Base-by-base conservation (phyloP, 2,113 vertebrate species). In the Electrona antarctica region DNA sequence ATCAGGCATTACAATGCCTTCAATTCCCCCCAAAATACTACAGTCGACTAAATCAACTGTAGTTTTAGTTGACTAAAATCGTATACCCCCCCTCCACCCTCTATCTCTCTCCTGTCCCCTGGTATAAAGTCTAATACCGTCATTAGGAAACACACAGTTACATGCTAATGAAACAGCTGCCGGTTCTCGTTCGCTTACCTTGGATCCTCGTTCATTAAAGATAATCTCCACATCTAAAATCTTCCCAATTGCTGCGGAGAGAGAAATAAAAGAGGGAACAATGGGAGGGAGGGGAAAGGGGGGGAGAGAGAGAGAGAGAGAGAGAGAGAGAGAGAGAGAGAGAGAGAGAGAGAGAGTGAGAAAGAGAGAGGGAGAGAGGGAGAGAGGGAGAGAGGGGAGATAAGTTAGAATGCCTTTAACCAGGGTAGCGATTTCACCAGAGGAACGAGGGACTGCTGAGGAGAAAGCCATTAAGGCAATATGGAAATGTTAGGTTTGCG, bases 151-250 rank as follows among this genome's bases (percentile, higher is more conserved):
- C 86, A 86, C 33, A 41, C 33, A 41, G 33, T 41, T 41, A 41
- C 80, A 83, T 79, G 84, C 71, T 86, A 84, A 86, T 86, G 85
- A 86, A 88, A 86, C 87, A 86, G 86, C 85, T 85, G 82, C 78
- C 66, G 86, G 33, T 86, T 90, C 84, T 80, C 82, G 85, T 79
- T 88, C 82, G 83, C 96, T 94, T 94, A 98, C 97, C 96, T 98
- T 98, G 91, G 97, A 98, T 93, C 97, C 97, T 89, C 97, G 95
- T 92, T 98, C 97, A 74, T 98, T 98, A 96, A 98, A 98, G 93
- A 98, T 98, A 89, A 98, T 98, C 93, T 98, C 97, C 95, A 98
- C 97, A 46, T 98, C 97, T 93, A 98, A 94, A 87, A 98, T 97
- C 92, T 98, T 98, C 86, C 97, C 97, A 64, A 98, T 98, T 98